Evolutionary conservation across 2,888 invertebrate species (phyloP).

Genomic region (Andrena hattorfiana): DNA sequence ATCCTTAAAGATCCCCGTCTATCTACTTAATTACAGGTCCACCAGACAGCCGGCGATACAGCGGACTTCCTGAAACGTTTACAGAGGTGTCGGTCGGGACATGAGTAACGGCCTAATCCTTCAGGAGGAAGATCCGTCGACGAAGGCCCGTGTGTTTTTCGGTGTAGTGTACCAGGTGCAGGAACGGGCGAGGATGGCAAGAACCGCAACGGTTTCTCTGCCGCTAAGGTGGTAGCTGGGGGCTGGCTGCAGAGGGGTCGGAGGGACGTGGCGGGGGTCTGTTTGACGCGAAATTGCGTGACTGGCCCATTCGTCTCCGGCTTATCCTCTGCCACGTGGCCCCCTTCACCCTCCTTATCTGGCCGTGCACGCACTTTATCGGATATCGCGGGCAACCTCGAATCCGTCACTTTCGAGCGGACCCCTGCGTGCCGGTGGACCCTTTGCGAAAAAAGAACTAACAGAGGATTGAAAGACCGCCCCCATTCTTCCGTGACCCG

Average conservation of each 20-base stretch:
- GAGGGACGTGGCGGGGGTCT: slow-evolving; percentile 21
- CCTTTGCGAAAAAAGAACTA: slow-evolving; percentile 21
- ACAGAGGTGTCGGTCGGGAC: slow-evolving; percentile 47
- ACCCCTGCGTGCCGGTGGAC: slow-evolving; percentile 36
- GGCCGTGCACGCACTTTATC: slow-evolving; percentile 70
- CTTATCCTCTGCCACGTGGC: slow-evolving; percentile 76
- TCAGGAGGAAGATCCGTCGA: slow-evolving; percentile 53
- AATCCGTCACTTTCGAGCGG: slow-evolving; percentile 64
- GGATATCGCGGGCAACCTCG: slow-evolving; percentile 68
- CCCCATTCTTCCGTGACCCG: slow-evolving; percentile 4
- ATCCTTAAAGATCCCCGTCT: slow-evolving; percentile 25
- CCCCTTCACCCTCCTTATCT: slow-evolving; percentile 71
- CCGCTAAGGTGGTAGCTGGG: slow-evolving; percentile 35
- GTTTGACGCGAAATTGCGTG: slow-evolving; percentile 76
- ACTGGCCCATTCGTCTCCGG: slow-evolving; percentile 78
- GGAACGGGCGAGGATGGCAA: slow-evolving; percentile 53
- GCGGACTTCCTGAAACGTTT: slow-evolving; percentile 42
- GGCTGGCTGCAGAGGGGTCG: slow-evolving; percentile 8
- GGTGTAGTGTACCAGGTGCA: slow-evolving; percentile 65
- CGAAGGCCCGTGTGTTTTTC: slow-evolving; percentile 62
- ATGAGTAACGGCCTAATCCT: slow-evolving; percentile 69
- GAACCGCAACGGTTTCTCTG: slow-evolving; percentile 59
- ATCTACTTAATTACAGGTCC: slow-evolving; percentile 56
- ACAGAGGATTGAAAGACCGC: background rate
- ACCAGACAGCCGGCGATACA: slow-evolving; percentile 33